Evolutionary conservation across 2,888 invertebrate species (phyloP), one percentile per base, ranked within the genome.

Genomic region (Apotomis turbidana): DNA sequence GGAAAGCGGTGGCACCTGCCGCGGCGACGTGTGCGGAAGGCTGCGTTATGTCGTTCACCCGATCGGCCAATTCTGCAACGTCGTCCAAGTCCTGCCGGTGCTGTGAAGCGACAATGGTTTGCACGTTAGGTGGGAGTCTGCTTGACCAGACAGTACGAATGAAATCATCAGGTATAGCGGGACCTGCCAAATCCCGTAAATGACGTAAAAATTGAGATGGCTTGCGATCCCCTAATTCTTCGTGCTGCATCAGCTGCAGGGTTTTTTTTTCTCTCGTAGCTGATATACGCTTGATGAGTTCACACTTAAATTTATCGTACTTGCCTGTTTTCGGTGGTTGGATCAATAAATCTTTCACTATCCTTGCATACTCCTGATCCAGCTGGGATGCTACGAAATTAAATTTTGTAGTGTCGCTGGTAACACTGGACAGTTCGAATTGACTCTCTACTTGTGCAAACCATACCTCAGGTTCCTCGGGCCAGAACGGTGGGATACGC

Each of bases 31-130:
- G 51, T 3, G 44, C 5, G 9, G 63, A 12, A 4, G 52, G 38
- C 9, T 13, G 36, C 15, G 63, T 46, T 38, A 38, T n/a, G 52
- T 52, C 12, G 6, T 68, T 59, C 6, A 59, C 68, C 5, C 51
- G 9, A 41, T 38, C 59, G 10, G 59, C 68, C 6, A 68, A 12
- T 3, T 68, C 68, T 68, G 44, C 15, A 61, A 41, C 12, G 15
- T 46, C 38, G 12, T 41, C 12, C 51, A 58, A 5, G 36, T 36
- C 36, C 61, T 61, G 61, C 6, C 9, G 46, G 12, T 13, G 49
- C 59, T 68, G 67, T 5, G 51, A 59, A 41, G 60, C 68, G 12
- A 68, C 44, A 13, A 68, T 68, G 38, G 52, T 15, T n/a, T 68
- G 68, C 41, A 68, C 60, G 12, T 68, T 52, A n/a, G 41, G 51